phyloP scores from a whole-genome alignment of 2,113 vertebrate species.

The Felis catus region DNA sequence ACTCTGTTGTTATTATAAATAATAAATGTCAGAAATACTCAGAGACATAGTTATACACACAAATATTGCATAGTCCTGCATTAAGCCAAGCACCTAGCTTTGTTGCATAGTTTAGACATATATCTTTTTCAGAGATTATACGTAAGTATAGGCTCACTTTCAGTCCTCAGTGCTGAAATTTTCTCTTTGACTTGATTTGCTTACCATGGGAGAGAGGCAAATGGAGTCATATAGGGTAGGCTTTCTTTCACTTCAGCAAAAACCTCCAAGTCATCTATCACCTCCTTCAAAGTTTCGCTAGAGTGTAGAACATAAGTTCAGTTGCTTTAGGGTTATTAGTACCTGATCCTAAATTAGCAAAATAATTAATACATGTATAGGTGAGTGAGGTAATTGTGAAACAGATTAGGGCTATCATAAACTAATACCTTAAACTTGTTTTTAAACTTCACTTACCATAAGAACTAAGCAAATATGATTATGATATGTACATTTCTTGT shows the following conservation, averaged over 20 bases:
- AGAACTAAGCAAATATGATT: not conserved
- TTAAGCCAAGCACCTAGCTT: slow-evolving; percentile 28
- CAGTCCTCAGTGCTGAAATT: slow-evolving; percentile 44
- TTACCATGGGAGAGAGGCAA: slow-evolving; percentile 46
- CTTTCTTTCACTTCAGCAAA: slow-evolving; percentile 67
- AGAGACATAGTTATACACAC: slow-evolving; percentile 58
- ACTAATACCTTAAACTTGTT: not conserved
- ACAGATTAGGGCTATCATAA: not conserved
- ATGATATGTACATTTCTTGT: not conserved
- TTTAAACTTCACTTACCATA: not conserved
- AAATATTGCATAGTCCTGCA: slow-evolving; percentile 57
- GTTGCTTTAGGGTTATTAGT: not conserved
- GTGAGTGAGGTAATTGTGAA: not conserved
- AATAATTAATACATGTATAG: not conserved
- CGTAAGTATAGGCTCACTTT: slow-evolving; percentile 32
- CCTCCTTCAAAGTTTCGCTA: not conserved
- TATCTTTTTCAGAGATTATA: slow-evolving; percentile 45
- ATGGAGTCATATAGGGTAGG: not conserved
- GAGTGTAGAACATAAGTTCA: not conserved
- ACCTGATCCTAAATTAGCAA: not conserved
- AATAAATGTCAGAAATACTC: slow-evolving; percentile 77
- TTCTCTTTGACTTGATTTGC: slow-evolving; percentile 65
- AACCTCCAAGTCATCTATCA: slow-evolving; percentile 27
- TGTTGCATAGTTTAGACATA: slow-evolving; percentile 56
- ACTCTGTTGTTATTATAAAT: slow-evolving; percentile 78